Percentiles rank a stretch among this genome's conserved stretches.
These are phyloP conservation scores for Chaenodraco wilsoni DNA, from an alignment of 2,797 vertebrate species.

Conservation along the genomic window DNA sequence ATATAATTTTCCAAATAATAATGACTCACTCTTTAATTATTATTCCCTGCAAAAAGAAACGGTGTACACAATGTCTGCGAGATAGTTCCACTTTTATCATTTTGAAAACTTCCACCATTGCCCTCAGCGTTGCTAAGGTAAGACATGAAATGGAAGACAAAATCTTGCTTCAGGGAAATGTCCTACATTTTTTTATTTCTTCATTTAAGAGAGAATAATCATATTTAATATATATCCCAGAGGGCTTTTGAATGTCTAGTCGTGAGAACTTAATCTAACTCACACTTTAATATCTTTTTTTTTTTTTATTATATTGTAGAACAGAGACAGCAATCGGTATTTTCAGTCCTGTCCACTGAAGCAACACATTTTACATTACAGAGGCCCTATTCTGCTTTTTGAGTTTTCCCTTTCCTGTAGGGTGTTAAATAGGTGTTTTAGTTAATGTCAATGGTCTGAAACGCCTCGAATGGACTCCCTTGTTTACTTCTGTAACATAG, in stretches of 20 bases:
- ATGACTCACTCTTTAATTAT: conserved; percentile 67
- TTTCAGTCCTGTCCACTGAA: neutral
- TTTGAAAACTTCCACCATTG: conserved; percentile 46
- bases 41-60: conserved; percentile 52
- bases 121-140: conserved; percentile 58
- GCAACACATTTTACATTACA: neutral
- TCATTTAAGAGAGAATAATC: conserved; percentile 51
- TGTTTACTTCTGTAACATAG: too few relatives aligned
- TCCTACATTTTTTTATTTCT: conserved; percentile 39
- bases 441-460: too few relatives aligned
- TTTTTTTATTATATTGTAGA: neutral
- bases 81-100: conserved; percentile 56
- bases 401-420: too few relatives aligned
- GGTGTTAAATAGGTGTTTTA: too few relatives aligned
- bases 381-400: too few relatives aligned
- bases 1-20: conserved; percentile 50
- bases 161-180: conserved; percentile 59
- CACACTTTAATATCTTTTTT: neutral
- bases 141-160: conserved; percentile 55
- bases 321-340: neutral
- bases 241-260: conserved; percentile 13
- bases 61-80: conserved; percentile 48
- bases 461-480: too few relatives aligned
- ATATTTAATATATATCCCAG: conserved; percentile 50
- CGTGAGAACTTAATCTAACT: conserved; percentile 26